These are phyloP conservation scores for Leptoteleia sp. DNA, from an alignment of 1,140 invertebrate genomes.

Conservation along the genomic window DNA sequence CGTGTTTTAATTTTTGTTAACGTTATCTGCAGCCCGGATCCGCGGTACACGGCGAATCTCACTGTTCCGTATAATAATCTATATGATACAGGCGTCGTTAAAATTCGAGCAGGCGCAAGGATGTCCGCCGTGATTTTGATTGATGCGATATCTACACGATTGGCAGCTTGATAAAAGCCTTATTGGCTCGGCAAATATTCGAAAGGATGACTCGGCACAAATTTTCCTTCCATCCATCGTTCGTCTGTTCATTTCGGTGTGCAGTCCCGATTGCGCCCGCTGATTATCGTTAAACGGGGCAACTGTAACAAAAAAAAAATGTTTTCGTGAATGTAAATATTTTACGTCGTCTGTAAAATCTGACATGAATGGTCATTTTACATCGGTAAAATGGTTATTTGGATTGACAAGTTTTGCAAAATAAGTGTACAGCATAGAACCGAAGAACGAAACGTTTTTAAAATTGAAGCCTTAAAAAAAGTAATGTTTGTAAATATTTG, in stretches of 20 bases:
- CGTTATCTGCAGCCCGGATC: constrained; percentile 25
- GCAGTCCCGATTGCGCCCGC: constrained; percentile 36
- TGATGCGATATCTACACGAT: constrained; percentile 62
- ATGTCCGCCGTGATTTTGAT: constrained; percentile 65
- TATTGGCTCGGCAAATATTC: constrained; percentile 68
- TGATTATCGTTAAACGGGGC: constrained; percentile 52
- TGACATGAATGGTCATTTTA: too few species aligned
- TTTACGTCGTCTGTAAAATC: constrained; percentile 22
- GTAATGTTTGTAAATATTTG: too few species aligned
- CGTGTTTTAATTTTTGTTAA: constrained; percentile 9
- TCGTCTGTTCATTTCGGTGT: constrained; percentile 47
- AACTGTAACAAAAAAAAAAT: too few species aligned
- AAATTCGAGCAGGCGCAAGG: constrained; percentile 56
- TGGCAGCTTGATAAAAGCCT: constrained; percentile 67
- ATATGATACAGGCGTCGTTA: constrained; percentile 45
- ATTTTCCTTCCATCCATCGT: constrained; percentile 53
- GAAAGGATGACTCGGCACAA: constrained; percentile 64
- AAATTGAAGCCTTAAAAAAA: too few species aligned
- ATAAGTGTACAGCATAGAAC: too few species aligned
- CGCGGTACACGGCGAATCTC: constrained; percentile 6
- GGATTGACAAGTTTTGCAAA: too few species aligned
- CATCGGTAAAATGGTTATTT: too few species aligned
- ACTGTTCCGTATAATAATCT: constrained; percentile 39
- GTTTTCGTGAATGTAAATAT: too few species aligned
- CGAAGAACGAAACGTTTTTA: too few species aligned